Conservation (phyloP, 2,113 vertebrate species). For the Brachypteracias leptosomus region DNA sequence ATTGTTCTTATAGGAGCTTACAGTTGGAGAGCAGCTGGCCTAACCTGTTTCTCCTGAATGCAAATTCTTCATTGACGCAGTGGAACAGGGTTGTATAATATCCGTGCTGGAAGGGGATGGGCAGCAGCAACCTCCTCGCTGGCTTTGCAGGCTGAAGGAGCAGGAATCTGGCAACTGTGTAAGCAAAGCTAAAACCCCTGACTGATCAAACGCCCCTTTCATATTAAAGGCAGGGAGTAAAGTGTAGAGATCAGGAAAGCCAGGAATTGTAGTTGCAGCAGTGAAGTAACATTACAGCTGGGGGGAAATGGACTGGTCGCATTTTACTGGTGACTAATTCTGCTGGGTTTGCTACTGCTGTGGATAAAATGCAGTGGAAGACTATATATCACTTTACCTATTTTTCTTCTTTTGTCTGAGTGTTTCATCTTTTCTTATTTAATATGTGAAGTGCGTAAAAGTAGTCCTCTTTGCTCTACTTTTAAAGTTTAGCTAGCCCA, state of each 20-base stretch:
- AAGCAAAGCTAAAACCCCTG: background rate
- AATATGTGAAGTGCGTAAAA: background rate
- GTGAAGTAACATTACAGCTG: background rate
- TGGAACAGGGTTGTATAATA: background rate
- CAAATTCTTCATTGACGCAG: background rate
- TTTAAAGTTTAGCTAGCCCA: background rate
- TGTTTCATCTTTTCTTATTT: background rate
- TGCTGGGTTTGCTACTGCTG: background rate
- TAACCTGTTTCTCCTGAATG: constrained; percentile 58
- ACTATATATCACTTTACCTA: background rate
- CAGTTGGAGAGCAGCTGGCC: background rate
- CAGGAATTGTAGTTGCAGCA: background rate
- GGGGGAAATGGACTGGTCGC: background rate
- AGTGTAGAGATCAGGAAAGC: background rate
- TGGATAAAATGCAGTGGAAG: background rate
- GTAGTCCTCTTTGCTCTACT: background rate
- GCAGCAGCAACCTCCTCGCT: background rate
- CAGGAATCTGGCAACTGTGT: background rate
- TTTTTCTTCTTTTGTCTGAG: background rate
- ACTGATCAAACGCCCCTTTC: background rate
- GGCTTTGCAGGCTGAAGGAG: background rate
- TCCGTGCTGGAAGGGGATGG: background rate
- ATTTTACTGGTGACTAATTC: background rate
- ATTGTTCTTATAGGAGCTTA: constrained; percentile 23
- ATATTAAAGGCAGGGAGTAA: background rate